Percentiles rank a stretch among this genome's conserved stretches.
These are phyloP conservation scores for Oenanthe melanoleuca DNA, from an alignment of 2,113 vertebrate species.

Conservation along the genomic window DNA sequence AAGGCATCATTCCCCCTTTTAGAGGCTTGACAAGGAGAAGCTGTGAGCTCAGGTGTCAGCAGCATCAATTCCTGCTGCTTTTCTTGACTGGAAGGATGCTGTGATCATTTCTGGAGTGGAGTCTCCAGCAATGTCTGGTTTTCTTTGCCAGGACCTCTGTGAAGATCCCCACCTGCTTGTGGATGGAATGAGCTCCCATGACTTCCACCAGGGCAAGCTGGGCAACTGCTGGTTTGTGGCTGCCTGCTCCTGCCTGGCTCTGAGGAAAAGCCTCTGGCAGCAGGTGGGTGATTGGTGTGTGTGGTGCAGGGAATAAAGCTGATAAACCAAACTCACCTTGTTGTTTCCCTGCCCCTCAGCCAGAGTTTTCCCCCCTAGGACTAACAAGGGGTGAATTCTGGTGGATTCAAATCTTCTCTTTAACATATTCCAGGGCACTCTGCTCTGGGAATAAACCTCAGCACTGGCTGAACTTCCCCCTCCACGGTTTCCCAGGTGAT, in stretches of 20 bases:
- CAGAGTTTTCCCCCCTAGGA: not conserved
- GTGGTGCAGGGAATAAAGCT: not conserved
- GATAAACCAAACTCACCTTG: too few species aligned
- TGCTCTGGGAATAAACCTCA: not conserved
- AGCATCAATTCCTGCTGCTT: not conserved
- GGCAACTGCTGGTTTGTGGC: constrained; percentile 94
- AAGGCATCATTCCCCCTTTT: not conserved
- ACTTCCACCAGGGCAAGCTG: constrained; percentile 87
- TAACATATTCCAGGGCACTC: not conserved
- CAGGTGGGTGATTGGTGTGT: constrained; percentile 69
- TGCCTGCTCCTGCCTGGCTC: constrained; percentile 89
- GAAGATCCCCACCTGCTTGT: constrained; percentile 84
- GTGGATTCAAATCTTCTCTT: not conserved
- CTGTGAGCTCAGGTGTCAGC: not conserved
- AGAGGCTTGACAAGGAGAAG: not conserved
- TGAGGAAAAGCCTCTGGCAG: constrained; percentile 85
- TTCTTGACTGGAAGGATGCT: not conserved
- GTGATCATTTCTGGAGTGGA: not conserved
- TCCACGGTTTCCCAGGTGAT: constrained; percentile 2
- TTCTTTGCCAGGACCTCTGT: constrained; percentile 81
- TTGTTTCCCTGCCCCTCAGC: not conserved
- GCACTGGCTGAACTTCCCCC: not conserved
- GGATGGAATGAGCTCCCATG: constrained; percentile 88
- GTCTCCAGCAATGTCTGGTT: not conserved
- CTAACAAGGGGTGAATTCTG: not conserved